Conservation (phyloP, 35 echinoderm and acorn worm species). For the Lytechinus variegatus region DNA sequence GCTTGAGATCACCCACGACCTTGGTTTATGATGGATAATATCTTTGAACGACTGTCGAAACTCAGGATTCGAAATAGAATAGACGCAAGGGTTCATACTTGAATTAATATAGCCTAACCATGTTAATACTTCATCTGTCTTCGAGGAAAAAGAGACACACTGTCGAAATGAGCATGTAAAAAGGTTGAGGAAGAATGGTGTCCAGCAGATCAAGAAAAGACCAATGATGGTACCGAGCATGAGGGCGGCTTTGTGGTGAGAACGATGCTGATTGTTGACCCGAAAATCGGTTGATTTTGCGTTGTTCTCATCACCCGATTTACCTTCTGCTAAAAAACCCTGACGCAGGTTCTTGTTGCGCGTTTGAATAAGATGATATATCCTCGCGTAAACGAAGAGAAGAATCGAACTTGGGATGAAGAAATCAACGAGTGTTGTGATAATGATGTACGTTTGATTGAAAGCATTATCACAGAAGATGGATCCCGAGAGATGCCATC, state of each 20-base stretch:
- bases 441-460: background rate
- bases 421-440: conserved; percentile 25
- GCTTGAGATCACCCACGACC: background rate
- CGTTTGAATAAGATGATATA: background rate
- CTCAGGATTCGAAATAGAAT: conserved; percentile 42
- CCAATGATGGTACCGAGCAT: conserved; percentile 51
- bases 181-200: conserved; percentile 38
- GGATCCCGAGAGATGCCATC: background rate
- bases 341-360: conserved; percentile 25
- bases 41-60: conserved; percentile 45
- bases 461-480: background rate
- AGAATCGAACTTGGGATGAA: conserved; percentile 39
- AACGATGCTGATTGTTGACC: background rate
- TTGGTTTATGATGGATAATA: conserved; percentile 10
- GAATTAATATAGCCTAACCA: conserved; percentile 54
- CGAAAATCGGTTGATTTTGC: background rate
- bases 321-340: background rate
- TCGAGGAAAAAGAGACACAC: background rate
- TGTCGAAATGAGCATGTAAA: background rate
- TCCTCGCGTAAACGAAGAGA: conserved; percentile 34
- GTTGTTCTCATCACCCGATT: background rate
- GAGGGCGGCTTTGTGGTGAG: conserved; percentile 39
- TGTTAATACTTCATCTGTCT: conserved; percentile 17
- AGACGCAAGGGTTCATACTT: conserved; percentile 34
- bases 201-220: conserved; percentile 43